These are phyloP conservation scores for Entomyzon cyanotis DNA, from an alignment of 2,113 vertebrate genomes.

Conservation along the genomic window DNA sequence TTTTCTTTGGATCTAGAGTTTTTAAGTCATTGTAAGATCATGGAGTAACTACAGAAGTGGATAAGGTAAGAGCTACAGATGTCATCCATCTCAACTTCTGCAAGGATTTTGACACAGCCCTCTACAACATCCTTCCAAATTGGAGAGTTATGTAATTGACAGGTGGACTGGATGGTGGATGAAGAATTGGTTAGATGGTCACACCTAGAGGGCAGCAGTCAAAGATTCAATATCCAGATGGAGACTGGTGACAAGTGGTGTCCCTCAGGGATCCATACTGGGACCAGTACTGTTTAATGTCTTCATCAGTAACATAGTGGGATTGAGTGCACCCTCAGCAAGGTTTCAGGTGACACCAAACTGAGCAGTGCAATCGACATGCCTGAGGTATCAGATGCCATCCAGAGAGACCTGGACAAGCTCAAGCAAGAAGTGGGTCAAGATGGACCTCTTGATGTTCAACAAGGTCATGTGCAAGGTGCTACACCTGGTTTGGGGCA, in stretches of 20 bases:
- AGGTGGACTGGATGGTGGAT: background rate
- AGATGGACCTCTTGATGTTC: background rate
- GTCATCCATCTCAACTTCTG: background rate
- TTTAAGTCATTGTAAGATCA: background rate
- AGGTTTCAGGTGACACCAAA: background rate
- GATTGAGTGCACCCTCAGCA: background rate
- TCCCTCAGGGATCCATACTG: background rate
- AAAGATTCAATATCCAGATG: background rate
- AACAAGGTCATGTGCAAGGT: background rate
- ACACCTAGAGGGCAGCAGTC: background rate
- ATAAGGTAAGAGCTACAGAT: background rate
- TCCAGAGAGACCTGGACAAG: background rate
- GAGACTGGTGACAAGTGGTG: background rate
- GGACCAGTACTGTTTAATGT: background rate
- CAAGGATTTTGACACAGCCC: rapidly evolving
- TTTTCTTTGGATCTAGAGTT: background rate
- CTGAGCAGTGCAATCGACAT: background rate
- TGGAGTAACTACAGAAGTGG: background rate
- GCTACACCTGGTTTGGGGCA: too few relatives aligned
- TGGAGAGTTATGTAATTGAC: background rate
- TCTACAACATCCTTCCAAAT: background rate
- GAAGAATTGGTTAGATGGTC: background rate
- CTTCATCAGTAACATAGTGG: background rate
- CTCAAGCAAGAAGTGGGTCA: background rate
- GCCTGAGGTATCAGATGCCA: background rate